phyloP scores from a whole-genome alignment of 1,140 invertebrate species.

The Drosophila sucinea region DNA sequence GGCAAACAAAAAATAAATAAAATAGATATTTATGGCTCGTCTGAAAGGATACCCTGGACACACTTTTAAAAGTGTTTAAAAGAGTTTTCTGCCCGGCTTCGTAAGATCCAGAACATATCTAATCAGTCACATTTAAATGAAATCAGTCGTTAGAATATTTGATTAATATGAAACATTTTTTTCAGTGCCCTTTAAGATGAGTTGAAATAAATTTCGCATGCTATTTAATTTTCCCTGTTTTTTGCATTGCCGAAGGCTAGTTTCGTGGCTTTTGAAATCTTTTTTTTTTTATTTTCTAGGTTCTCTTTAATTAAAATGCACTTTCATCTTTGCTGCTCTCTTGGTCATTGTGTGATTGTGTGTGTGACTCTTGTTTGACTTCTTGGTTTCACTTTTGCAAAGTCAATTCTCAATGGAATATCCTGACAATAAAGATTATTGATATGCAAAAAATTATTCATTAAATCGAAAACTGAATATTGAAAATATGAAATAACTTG shows the following conservation, averaged over 20 bases:
- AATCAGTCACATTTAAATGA: too few species aligned
- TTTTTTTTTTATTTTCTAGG: slow-evolving; percentile 10
- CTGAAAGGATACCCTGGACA: background rate
- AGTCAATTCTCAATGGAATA: background rate
- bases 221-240: background rate
- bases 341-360: background rate
- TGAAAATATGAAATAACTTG: background rate
- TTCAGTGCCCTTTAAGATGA: background rate
- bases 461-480: background rate
- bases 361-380: background rate
- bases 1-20: slow-evolving; percentile 12
- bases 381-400: background rate
- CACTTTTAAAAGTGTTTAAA: too few species aligned
- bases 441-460: background rate
- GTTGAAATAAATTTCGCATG: background rate
- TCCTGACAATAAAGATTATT: slow-evolving; percentile 5
- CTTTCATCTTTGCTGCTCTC: slow-evolving; percentile 47
- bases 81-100: too few species aligned
- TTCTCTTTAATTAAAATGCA: slow-evolving; percentile 45
- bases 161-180: background rate
- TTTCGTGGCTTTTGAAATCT: slow-evolving; percentile 8
- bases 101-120: too few species aligned
- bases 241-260: background rate
- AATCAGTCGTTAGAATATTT: too few species aligned
- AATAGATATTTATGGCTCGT: background rate